Evolutionary conservation across 1,140 invertebrate species (phyloP).

Genomic region (Nasonia vitripennis): DNA sequence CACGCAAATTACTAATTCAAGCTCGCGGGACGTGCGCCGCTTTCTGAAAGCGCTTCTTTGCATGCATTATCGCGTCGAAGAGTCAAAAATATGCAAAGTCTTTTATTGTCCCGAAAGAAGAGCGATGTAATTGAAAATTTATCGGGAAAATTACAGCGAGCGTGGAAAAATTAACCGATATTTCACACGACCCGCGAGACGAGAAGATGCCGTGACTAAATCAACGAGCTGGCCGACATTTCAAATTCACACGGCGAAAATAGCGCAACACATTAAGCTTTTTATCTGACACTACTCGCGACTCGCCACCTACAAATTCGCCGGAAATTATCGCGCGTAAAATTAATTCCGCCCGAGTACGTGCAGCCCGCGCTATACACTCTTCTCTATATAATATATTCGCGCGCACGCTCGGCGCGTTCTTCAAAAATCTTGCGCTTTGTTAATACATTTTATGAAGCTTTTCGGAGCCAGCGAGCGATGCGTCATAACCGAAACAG

Average conservation of each 20-base stretch:
- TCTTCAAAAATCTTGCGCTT: constrained; percentile 6
- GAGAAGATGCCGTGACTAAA: not conserved
- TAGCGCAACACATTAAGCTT: not conserved
- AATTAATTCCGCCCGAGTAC: constrained; percentile 26
- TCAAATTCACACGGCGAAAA: not conserved
- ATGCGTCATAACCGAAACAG: not conserved
- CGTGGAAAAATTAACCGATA: too few relatives aligned
- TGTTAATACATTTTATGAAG: not conserved
- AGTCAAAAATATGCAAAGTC: not conserved
- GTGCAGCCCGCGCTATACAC: not conserved
- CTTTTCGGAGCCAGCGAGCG: too few relatives aligned
- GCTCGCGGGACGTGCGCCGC: not conserved
- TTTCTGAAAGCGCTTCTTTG: not conserved
- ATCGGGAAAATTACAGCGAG: too few relatives aligned
- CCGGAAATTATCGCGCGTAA: constrained; percentile 27
- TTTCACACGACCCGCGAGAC: not conserved
- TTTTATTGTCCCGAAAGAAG: too few relatives aligned
- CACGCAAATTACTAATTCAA: not conserved
- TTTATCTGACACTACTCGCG: not conserved
- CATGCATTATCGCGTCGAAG: not conserved
- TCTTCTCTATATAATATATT: constrained; percentile 3
- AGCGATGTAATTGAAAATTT: too few relatives aligned
- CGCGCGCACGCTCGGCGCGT: not conserved
- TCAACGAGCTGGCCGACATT: not conserved
- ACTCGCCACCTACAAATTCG: constrained; percentile 1